Conservation (phyloP, 1,140 invertebrate species). For the Globodera ellingtonae region DNA sequence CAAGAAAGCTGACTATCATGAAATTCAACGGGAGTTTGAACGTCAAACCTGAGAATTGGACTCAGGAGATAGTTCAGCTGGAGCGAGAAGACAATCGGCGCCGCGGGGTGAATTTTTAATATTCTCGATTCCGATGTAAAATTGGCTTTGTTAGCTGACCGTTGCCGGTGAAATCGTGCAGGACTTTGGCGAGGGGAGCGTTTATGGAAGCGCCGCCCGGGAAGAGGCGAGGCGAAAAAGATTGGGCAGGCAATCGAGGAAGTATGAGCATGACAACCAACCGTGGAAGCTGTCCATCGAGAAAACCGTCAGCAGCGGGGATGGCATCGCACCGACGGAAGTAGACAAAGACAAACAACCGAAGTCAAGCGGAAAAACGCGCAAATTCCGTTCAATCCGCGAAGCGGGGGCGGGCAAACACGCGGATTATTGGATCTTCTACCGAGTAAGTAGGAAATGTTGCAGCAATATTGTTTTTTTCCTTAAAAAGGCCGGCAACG, state of each 20-base stretch:
- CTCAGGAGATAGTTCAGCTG: conserved; percentile 40
- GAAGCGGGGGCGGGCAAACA: conserved; percentile 60
- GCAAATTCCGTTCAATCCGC: conserved; percentile 57
- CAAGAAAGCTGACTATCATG: conserved; percentile 51
- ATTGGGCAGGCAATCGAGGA: conserved; percentile 52
- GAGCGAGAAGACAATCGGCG: conserved; percentile 58
- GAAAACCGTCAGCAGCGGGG: background rate
- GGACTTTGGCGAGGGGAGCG: conserved; percentile 61
- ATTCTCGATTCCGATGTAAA: conserved; percentile 11
- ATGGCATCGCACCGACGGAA: too few relatives aligned
- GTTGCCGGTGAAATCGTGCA: conserved; percentile 41
- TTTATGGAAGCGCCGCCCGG: conserved; percentile 60
- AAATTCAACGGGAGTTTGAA: conserved; percentile 62
- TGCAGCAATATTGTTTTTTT: background rate
- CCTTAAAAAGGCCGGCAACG: conserved; percentile 38
- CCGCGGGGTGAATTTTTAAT: conserved; percentile 9
- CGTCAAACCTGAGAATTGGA: conserved; percentile 48
- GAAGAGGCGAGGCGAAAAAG: conserved; percentile 64
- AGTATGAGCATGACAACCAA: conserved; percentile 57
- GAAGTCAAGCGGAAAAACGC: conserved; percentile 28
- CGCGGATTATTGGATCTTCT: conserved; percentile 64
- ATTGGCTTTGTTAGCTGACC: conserved; percentile 33
- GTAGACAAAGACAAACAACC: conserved; percentile 9
- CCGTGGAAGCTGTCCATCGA: conserved; percentile 58
- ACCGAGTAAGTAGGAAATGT: conserved; percentile 45